Conservation (phyloP, 2,797 vertebrate species). For the Pelobates cultripes region DNA sequence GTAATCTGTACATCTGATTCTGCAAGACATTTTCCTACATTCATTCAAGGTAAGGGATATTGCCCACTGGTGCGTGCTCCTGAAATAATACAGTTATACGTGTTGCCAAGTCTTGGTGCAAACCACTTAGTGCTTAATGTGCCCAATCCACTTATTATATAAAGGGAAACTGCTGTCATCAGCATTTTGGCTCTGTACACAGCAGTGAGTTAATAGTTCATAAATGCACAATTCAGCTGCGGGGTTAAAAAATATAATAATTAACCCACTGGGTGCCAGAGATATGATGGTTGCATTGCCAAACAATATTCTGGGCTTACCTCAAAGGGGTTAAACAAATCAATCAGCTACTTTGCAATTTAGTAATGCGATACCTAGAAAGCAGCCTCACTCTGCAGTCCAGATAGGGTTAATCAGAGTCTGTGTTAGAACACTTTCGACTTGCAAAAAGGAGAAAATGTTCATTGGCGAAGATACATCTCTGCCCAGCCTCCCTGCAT, state of each 20-base stretch:
- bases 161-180: neutral
- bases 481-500: neutral
- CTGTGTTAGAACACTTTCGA: too few species aligned
- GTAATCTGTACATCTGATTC: too few species aligned
- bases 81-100: neutral
- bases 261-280: too few species aligned
- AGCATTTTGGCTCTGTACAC: neutral
- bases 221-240: neutral
- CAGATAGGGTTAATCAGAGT: too few species aligned
- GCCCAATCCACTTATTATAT: neutral
- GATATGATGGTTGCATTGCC: too few species aligned
- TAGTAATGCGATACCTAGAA: slow-evolving; percentile 8
- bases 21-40: too few species aligned
- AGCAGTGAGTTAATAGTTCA: neutral
- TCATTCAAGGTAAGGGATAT: too few species aligned
- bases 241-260: neutral
- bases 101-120: neutral
- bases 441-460: too few species aligned
- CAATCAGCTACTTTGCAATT: slow-evolving; percentile 26
- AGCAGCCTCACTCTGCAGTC: too few species aligned
- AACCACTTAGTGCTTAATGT: neutral
- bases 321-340: too few species aligned
- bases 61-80: too few species aligned
- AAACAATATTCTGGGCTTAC: too few species aligned
- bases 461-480: neutral